phyloP scores from a whole-genome alignment of 2,888 invertebrate genomes.

The Pseudococcus jackbeardsleyi region DNA sequence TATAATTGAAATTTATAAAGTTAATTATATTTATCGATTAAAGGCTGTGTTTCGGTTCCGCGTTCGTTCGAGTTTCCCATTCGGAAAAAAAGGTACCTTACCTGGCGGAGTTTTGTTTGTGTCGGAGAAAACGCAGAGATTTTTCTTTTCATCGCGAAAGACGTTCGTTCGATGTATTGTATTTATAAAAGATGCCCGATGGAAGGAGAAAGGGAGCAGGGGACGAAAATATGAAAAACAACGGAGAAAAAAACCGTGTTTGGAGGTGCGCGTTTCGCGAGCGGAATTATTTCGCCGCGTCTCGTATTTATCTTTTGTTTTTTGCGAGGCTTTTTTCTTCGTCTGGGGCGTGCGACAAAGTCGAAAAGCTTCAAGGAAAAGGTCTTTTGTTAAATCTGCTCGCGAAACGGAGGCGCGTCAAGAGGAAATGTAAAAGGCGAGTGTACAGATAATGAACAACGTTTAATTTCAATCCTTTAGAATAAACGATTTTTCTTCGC shows the following conservation, averaged over 20 bases:
- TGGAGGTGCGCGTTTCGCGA: background rate
- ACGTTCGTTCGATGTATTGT: background rate
- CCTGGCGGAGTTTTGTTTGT: background rate
- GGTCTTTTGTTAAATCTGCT: constrained; percentile 45
- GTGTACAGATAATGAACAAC: constrained; percentile 49
- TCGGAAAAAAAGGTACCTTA: background rate
- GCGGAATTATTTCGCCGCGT: background rate
- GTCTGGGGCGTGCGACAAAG: constrained; percentile 3
- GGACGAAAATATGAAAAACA: constrained; percentile 10
- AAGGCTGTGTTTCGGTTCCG: constrained; percentile 1
- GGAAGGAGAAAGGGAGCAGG: background rate
- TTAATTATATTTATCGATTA: constrained; percentile 48
- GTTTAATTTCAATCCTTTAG: constrained; percentile 52
- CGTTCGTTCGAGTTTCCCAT: background rate
- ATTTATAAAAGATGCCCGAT: background rate
- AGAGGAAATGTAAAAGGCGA: background rate
- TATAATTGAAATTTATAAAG: constrained; percentile 54
- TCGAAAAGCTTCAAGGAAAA: background rate
- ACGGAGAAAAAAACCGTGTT: background rate
- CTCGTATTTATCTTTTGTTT: constrained; percentile 52
- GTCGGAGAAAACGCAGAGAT: background rate
- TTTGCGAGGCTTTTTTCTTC: background rate
- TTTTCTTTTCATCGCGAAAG: background rate
- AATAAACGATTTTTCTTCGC: constrained; percentile 50
- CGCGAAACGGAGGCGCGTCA: background rate